A percentile compares a stretch with the other conserved stretches of the same genome.
Conservation (phyloP, 2,888 invertebrate species). For the Drosophila barbarae region DNA sequence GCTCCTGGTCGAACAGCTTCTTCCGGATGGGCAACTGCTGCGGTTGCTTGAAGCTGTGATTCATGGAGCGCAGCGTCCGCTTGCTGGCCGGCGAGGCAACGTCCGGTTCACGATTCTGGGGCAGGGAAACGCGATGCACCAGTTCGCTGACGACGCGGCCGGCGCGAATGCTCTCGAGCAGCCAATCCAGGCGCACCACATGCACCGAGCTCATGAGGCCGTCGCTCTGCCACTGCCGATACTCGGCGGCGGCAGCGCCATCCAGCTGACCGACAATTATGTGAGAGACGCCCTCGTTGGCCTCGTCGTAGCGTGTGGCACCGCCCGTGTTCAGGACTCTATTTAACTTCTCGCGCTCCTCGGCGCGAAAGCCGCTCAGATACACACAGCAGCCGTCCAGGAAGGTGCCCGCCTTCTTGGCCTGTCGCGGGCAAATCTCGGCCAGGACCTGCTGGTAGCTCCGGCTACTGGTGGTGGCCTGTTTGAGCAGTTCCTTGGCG, state of each 20-base stretch:
- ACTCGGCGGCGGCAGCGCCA: conserved; percentile 76
- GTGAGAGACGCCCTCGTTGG: conserved; percentile 89
- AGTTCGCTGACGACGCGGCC: conserved; percentile 81
- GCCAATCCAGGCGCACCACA: conserved; percentile 87
- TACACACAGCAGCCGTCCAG: conserved; percentile 93
- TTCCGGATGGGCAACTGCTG: conserved; percentile 69
- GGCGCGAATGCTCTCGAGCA: conserved; percentile 85
- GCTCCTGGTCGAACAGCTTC: conserved; percentile 59
- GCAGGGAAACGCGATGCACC: conserved; percentile 73
- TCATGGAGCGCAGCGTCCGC: conserved; percentile 79
- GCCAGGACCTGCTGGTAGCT: conserved; percentile 58
- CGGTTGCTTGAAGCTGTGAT: conserved; percentile 78
- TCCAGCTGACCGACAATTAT: conserved; percentile 85
- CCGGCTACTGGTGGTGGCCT: conserved; percentile 40
- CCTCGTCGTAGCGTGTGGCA: conserved; percentile 89
- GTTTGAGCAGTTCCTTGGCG: conserved; percentile 57
- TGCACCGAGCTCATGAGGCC: conserved; percentile 64
- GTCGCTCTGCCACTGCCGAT: conserved; percentile 77
- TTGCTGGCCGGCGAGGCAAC: conserved; percentile 84
- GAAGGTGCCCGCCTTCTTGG: conserved; percentile 88
- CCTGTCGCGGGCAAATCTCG: conserved; percentile 83
- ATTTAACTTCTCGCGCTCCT: conserved; percentile 84
- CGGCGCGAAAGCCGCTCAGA: conserved; percentile 84
- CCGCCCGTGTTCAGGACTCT: conserved; percentile 88
- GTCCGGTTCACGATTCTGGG: conserved; percentile 72